A percentile compares a stretch with the other conserved stretches of the same genome.
These are phyloP conservation scores for Monopterus albus DNA, from an alignment of 2,113 vertebrate species.

Conservation along the genomic window DNA sequence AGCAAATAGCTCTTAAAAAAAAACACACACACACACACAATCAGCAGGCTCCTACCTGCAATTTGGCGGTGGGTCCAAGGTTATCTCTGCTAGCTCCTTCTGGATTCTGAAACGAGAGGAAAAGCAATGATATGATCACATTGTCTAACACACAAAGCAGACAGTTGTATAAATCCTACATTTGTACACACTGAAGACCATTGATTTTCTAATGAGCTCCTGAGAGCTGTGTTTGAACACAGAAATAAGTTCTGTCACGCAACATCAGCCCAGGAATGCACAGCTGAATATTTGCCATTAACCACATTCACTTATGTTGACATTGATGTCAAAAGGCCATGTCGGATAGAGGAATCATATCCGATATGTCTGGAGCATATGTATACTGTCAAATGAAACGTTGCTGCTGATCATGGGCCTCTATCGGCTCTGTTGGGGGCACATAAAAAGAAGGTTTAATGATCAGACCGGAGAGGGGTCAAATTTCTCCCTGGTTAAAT, in stretches of 20 bases:
- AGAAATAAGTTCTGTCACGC: constrained; percentile 35
- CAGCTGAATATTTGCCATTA: constrained; percentile 7
- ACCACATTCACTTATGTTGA: constrained; percentile 5
- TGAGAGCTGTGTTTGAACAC: constrained; percentile 33
- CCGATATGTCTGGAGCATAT: constrained; percentile 4
- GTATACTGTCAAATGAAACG: too few relatives aligned
- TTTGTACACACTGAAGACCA: constrained; percentile 56
- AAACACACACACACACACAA: not conserved
- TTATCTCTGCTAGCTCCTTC: constrained; percentile 97
- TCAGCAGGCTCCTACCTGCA: constrained; percentile 88
- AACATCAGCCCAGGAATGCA: constrained; percentile 25
- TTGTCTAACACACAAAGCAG: not conserved
- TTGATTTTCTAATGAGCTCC: constrained; percentile 69
- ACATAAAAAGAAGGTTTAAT: constrained; percentile 41
- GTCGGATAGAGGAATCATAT: constrained; percentile 21
- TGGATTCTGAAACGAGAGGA: constrained; percentile 87
- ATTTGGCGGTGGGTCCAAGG: constrained; percentile 95
- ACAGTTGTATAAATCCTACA: constrained; percentile 57
- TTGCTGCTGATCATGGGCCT: constrained; percentile 1
- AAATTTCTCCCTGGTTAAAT: constrained; percentile 49
- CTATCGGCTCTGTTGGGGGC: not conserved
- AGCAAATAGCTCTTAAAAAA: constrained; percentile 21
- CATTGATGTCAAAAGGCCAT: constrained; percentile 35
- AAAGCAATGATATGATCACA: constrained; percentile 25
- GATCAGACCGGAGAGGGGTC: constrained; percentile 36